Conservation (phyloP, 1,140 invertebrate species). For the Aphaenogaster ashmeadi region DNA sequence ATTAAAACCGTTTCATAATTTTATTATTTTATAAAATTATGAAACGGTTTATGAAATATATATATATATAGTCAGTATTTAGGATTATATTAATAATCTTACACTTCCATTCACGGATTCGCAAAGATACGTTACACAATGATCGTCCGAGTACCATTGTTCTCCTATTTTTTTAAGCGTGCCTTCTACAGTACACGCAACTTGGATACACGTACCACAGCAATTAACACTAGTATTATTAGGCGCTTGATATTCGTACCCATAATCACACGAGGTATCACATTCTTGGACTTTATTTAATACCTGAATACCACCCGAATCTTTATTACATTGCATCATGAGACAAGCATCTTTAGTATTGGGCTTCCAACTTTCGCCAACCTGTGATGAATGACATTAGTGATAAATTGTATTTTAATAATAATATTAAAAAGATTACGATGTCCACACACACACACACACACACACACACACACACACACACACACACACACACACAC, state of each 20-base stretch:
- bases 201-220: conserved; percentile 90
- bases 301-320: conserved; percentile 83
- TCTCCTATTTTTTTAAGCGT: conserved; percentile 86
- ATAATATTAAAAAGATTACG: not conserved
- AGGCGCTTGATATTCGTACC: conserved; percentile 84
- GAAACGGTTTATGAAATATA: no score
- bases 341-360: conserved; percentile 87
- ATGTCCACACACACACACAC: not conserved
- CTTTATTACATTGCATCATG: conserved; percentile 86
- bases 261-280: conserved; percentile 79
- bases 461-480: not conserved
- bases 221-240: conserved; percentile 86
- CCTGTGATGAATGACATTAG: conserved; percentile 73
- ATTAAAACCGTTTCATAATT: not conserved
- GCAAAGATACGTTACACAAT: conserved; percentile 89
- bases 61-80: not conserved
- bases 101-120: conserved; percentile 87
- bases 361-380: conserved; percentile 88
- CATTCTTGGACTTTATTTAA: conserved; percentile 83
- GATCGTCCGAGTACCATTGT: conserved; percentile 88
- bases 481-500: not conserved
- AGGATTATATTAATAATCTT: conserved; percentile 69
- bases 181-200: conserved; percentile 89
- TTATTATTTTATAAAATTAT: no score
- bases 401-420: conserved; percentile 9